These are phyloP conservation scores for Drosophila macrospina DNA, from an alignment of 2,888 invertebrate species.

Conservation along the genomic window DNA sequence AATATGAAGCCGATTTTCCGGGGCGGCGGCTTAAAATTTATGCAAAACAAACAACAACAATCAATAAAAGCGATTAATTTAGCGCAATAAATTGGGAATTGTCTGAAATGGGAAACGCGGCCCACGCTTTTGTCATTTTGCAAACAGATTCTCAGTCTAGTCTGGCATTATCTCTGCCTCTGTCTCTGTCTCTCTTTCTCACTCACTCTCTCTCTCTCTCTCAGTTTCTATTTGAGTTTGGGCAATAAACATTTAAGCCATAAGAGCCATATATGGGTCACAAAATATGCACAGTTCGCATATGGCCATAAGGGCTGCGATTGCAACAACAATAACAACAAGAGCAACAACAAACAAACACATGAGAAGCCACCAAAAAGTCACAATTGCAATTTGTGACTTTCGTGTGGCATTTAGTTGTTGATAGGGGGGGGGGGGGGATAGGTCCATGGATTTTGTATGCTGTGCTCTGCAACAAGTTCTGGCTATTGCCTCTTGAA, in stretches of 20 bases:
- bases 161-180: slow-evolving; percentile 2
- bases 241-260: slow-evolving; percentile 18
- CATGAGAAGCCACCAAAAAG: not conserved
- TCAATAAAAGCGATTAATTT: slow-evolving; percentile 69
- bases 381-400: slow-evolving; percentile 1
- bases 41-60: slow-evolving; percentile 59
- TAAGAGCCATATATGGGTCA: slow-evolving; percentile 52
- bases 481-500: not conserved
- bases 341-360: not conserved
- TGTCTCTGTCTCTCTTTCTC: slow-evolving; percentile 4
- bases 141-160: slow-evolving; percentile 9
- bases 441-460: slow-evolving; percentile 36
- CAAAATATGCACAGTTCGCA: slow-evolving; percentile 7
- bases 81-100: slow-evolving; percentile 40
- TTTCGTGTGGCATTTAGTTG: slow-evolving; percentile 10
- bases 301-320: not conserved
- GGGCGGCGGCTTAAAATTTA: slow-evolving; percentile 46
- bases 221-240: slow-evolving; percentile 13
- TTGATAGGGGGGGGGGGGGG: too few relatives aligned
- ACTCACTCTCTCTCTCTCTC: not conserved
- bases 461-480: slow-evolving; percentile 69
- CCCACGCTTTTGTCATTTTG: slow-evolving; percentile 1
- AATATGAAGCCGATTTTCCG: slow-evolving; percentile 27
- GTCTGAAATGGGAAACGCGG: slow-evolving; percentile 26
- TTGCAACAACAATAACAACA: not conserved